These are phyloP conservation scores for Parelbella ahira DNA, from an alignment of 2,888 invertebrate species.

Conservation along the genomic window DNA sequence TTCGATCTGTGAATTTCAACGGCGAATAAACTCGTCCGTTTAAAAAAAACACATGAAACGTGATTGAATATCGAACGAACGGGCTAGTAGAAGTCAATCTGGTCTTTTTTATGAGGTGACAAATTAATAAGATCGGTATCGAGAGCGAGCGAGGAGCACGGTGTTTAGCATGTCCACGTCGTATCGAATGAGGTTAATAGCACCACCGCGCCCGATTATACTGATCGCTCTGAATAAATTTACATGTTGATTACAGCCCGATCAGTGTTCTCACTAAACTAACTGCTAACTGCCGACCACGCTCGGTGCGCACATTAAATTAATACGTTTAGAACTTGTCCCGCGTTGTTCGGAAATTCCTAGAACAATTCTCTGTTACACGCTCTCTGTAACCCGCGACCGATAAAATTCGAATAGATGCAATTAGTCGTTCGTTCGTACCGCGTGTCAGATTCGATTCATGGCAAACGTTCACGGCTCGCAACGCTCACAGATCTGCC, in stretches of 20 bases:
- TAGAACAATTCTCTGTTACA: constrained; percentile 8
- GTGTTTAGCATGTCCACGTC: constrained; percentile 57
- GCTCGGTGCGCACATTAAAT: constrained; percentile 47
- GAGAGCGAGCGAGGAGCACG: constrained; percentile 48
- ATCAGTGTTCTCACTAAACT: constrained; percentile 64
- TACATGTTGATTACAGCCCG: constrained; percentile 68
- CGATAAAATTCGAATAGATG: constrained; percentile 23
- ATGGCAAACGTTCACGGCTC: constrained; percentile 17
- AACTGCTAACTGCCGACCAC: constrained; percentile 55
- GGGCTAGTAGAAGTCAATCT: background rate
- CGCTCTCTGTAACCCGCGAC: background rate
- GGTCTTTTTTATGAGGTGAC: constrained; percentile 30
- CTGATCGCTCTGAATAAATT: constrained; percentile 74
- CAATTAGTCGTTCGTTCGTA: constrained; percentile 24
- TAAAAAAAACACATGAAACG: constrained; percentile 10
- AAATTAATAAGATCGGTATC: constrained; percentile 55
- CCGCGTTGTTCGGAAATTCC: constrained; percentile 16
- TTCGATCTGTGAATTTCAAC: constrained; percentile 17
- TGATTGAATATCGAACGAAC: constrained; percentile 17
- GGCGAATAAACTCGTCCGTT: constrained; percentile 13
- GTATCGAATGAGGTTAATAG: constrained; percentile 69
- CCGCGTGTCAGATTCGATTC: constrained; percentile 23
- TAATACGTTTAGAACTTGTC: constrained; percentile 40
- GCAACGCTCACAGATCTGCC: constrained; percentile 7
- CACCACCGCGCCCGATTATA: constrained; percentile 62